Evolutionary conservation across 2,113 vertebrate species (phyloP).

Genomic region (Echinops telfairi): DNA sequence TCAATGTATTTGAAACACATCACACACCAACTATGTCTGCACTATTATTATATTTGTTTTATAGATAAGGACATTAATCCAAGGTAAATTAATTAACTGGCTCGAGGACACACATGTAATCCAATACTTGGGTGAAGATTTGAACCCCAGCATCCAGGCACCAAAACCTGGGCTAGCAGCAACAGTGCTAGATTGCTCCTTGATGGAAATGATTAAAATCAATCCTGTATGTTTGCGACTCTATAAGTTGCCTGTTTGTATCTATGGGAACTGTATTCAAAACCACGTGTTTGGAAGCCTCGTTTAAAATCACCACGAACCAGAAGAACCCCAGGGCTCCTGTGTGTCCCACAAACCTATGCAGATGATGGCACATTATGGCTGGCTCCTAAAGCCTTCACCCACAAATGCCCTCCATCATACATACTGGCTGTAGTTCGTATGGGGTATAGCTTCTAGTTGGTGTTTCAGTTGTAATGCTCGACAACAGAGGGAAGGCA

Average conservation of each 20-base stretch:
- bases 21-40: not conserved
- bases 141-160: not conserved
- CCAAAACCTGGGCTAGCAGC: not conserved
- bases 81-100: not conserved
- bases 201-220: constrained; percentile 48
- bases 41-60: not conserved
- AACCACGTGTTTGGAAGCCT: constrained; percentile 1
- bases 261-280: not conserved
- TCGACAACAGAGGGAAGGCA: not conserved
- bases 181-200: not conserved
- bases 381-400: not conserved
- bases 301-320: constrained; percentile 30
- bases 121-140: not conserved
- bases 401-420: not conserved
- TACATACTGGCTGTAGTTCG: not conserved
- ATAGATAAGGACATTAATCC: not conserved
- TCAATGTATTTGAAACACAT: not conserved
- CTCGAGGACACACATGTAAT: not conserved
- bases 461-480: not conserved
- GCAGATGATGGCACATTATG: not conserved
- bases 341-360: constrained; percentile 16
- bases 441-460: not conserved
- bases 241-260: constrained; percentile 31
- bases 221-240: not conserved
- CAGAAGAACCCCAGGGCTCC: constrained; percentile 35